A percentile compares a stretch with the other conserved stretches of the same genome.
Conservation (phyloP, 2,113 vertebrate genomes). For the Poeciliopsis retropinna region DNA sequence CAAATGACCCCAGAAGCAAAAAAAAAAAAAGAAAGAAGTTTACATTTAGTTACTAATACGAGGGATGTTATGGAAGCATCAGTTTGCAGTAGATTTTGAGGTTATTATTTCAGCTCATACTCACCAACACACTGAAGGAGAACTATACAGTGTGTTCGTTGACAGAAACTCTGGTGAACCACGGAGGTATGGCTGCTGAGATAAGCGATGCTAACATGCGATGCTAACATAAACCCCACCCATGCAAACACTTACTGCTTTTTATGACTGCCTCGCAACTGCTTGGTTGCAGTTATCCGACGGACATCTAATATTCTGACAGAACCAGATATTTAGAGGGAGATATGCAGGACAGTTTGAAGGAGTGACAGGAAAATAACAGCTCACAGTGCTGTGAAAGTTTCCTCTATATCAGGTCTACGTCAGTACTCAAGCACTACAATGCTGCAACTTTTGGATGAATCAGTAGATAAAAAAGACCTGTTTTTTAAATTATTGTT, state of each 20-base stretch:
- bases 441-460: neutral
- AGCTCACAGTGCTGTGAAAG: too few species aligned
- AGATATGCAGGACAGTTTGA: conserved; percentile 25
- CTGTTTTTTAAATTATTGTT: too few species aligned
- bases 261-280: neutral
- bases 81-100: too few species aligned
- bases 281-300: conserved; percentile 23
- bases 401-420: too few species aligned
- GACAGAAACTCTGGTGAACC: conserved; percentile 8
- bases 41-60: too few species aligned
- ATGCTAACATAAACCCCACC: conserved; percentile 48
- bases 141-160: conserved; percentile 11
- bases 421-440: conserved; percentile 12
- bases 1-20: too few species aligned
- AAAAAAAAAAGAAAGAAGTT: too few species aligned
- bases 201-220: conserved; percentile 56
- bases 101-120: neutral
- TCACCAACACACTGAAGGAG: neutral
- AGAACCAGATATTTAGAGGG: conserved; percentile 53
- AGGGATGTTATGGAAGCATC: too few species aligned
- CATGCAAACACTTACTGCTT: conserved; percentile 27
- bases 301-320: conserved; percentile 26
- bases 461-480: too few species aligned
- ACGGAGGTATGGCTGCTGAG: conserved; percentile 50
- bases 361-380: conserved; percentile 28